Percentiles rank a stretch among this genome's conserved stretches.
Conservation (phyloP, 1,140 invertebrate species). For the Diorhabda sublineata region DNA sequence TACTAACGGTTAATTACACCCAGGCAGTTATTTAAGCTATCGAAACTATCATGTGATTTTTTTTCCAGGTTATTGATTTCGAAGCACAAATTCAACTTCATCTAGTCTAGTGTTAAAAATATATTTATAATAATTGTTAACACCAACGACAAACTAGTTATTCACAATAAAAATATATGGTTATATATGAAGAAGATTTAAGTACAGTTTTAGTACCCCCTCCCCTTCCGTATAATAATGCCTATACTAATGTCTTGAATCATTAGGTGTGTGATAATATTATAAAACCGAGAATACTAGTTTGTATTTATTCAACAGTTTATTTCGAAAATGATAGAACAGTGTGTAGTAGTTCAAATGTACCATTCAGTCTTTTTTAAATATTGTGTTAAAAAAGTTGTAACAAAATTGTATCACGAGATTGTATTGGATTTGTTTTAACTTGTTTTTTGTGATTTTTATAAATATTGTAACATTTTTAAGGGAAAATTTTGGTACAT, state of each 20-base stretch:
- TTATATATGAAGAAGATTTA: constrained; percentile 8
- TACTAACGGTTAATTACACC: no score
- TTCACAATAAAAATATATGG: constrained; percentile 14
- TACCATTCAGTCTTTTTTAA: not conserved
- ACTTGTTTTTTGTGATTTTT: not conserved
- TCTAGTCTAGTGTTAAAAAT: constrained; percentile 17
- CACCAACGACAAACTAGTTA: constrained; percentile 16
- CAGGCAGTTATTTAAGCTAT: no score
- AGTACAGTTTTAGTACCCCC: constrained; percentile 6
- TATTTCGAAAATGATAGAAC: not conserved
- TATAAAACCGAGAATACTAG: constrained; percentile 9
- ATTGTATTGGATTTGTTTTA: not conserved
- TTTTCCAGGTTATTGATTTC: constrained; percentile 21
- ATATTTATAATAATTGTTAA: constrained; percentile 15
- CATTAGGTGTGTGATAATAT: constrained; percentile 19
- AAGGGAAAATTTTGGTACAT: no score
- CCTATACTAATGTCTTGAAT: constrained; percentile 11
- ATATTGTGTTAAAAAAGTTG: not conserved
- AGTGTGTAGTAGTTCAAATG: not conserved
- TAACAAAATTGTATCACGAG: not conserved
- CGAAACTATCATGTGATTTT: not conserved
- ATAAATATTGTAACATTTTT: not conserved
- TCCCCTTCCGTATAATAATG: constrained; percentile 9
- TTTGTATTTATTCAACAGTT: not conserved
- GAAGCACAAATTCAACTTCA: constrained; percentile 16